phyloP scores from a whole-genome alignment of 2,113 vertebrate species.

The Apteryx owenii region DNA sequence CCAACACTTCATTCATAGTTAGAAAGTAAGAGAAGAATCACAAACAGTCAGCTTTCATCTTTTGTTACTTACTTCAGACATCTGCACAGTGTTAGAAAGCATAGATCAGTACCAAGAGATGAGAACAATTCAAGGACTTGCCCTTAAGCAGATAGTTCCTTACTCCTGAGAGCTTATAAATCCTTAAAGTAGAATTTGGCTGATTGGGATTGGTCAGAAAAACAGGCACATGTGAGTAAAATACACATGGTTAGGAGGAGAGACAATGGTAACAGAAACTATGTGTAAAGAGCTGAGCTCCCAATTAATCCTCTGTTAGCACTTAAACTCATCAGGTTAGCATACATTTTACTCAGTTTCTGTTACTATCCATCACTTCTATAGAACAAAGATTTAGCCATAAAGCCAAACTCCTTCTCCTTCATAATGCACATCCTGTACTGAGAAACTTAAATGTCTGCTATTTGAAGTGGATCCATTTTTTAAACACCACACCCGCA shows the following conservation, averaged over 20 bases:
- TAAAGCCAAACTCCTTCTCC: not conserved
- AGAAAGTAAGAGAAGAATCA: not conserved
- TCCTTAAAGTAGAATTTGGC: not conserved
- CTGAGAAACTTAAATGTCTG: not conserved
- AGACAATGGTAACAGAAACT: not conserved
- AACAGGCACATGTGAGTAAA: not conserved
- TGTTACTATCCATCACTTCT: not conserved
- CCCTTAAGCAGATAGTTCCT: not conserved
- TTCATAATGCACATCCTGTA: not conserved
- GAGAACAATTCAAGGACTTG: not conserved
- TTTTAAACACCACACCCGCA: not conserved
- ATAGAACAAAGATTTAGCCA: not conserved
- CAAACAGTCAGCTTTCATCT: accelerated
- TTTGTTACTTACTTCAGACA: not conserved
- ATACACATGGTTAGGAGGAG: not conserved
- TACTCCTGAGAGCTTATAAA: not conserved
- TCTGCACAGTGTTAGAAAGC: not conserved
- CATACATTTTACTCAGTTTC: not conserved
- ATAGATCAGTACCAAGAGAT: accelerated
- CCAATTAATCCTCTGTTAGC: not conserved
- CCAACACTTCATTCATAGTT: not conserved
- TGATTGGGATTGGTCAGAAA: not conserved
- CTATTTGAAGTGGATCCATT: not conserved
- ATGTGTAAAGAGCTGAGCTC: not conserved
- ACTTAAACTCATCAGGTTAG: not conserved